Percentiles rank a stretch among this genome's conserved stretches.
These are phyloP conservation scores for Cylindroiulus punctatus DNA, from an alignment of 2,888 invertebrate genomes.

Conservation along the genomic window DNA sequence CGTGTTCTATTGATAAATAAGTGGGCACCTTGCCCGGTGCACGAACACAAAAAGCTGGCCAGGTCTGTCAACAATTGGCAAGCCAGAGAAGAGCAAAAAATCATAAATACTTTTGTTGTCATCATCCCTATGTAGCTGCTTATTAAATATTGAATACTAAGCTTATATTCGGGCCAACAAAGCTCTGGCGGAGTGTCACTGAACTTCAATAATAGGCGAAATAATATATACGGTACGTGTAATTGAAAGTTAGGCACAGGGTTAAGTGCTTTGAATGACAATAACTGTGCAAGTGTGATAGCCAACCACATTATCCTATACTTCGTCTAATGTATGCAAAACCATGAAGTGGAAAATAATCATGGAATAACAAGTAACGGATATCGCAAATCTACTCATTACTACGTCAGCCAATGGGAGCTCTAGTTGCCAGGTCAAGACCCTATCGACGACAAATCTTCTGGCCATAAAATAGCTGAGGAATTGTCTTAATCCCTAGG, in stretches of 20 bases:
- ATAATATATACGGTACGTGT: background rate
- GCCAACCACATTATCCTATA: background rate
- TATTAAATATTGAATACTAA: slow-evolving; percentile 16
- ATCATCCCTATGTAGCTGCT: background rate
- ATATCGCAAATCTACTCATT: background rate
- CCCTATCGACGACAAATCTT: background rate
- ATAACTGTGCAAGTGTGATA: background rate
- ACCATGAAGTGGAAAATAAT: background rate
- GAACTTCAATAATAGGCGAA: background rate
- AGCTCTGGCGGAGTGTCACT: background rate
- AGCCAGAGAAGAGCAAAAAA: background rate
- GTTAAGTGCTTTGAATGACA: background rate
- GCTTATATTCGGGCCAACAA: background rate
- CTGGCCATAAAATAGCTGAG: background rate
- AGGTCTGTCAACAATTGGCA: background rate
- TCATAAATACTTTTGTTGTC: background rate
- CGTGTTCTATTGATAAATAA: background rate
- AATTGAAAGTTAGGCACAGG: background rate
- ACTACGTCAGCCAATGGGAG: background rate
- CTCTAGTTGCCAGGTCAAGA: background rate
- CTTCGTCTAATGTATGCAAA: background rate
- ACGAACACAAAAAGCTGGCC: background rate
- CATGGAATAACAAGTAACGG: background rate
- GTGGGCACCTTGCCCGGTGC: background rate
- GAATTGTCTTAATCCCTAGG: background rate